Conservation (phyloP, 2,888 invertebrate genomes). For the Pollenia amentaria region DNA sequence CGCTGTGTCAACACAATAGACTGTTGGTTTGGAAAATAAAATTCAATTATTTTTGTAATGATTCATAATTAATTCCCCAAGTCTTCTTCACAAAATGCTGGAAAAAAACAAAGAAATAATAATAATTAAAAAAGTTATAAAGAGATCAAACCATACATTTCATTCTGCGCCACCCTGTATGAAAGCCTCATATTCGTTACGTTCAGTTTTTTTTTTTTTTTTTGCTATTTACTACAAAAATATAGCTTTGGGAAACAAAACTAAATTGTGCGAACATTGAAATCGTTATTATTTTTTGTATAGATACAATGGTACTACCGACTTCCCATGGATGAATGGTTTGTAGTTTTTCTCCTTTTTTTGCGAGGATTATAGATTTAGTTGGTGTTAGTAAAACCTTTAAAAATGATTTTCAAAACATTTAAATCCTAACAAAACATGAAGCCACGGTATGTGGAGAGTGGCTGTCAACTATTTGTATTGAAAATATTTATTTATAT, state of each 20-base stretch:
- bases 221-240: conserved; percentile 12
- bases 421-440: conserved; percentile 4
- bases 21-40: too few relatives aligned
- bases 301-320: background rate
- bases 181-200: conserved; percentile 13
- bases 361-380: conserved; percentile 21
- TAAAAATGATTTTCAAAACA: conserved; percentile 28
- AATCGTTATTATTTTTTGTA: conserved; percentile 17
- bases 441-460: background rate
- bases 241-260: conserved; percentile 49
- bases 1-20: too few relatives aligned
- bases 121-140: too few relatives aligned
- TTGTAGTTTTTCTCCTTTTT: conserved; percentile 6
- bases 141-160: too few relatives aligned
- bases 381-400: conserved; percentile 7
- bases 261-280: conserved; percentile 53
- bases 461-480: background rate
- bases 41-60: too few relatives aligned
- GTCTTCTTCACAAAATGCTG: too few relatives aligned
- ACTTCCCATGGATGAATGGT: conserved; percentile 14
- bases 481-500: too few relatives aligned
- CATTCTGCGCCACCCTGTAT: too few relatives aligned
- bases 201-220: conserved; percentile 7
- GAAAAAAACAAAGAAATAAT: too few relatives aligned
- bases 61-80: too few relatives aligned